phyloP scores from a whole-genome alignment of 1,140 invertebrate genomes.

The honey bee (Apis mellifera) region Amel_HAv3.1 CM009940.2:8736501-8737000 shows the following conservation, averaged over 20 bases:
- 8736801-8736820: not conserved
- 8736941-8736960: not conserved
- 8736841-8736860: not conserved
- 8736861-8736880: not conserved
- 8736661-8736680: not conserved
- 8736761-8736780: slow-evolving; percentile 28
- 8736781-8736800: not conserved
- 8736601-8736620: not conserved
- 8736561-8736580: not conserved
- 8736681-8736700: slow-evolving; percentile 39
- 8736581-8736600: not conserved
- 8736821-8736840: not conserved
- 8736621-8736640: not conserved
- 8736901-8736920: not conserved
- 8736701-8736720: slow-evolving; percentile 42
- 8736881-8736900: not conserved
- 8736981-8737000: slow-evolving; percentile 17
- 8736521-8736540: not conserved
- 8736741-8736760: slow-evolving; percentile 18
- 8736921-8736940: not conserved
- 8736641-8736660: slow-evolving; percentile 17
- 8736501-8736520: not conserved
- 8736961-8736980: slow-evolving; percentile 9
- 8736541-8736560: no score
- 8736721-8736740: slow-evolving; percentile 55